phyloP scores from a whole-genome alignment of 2,888 invertebrate species.

The Polydesmus complanatus region DNA sequence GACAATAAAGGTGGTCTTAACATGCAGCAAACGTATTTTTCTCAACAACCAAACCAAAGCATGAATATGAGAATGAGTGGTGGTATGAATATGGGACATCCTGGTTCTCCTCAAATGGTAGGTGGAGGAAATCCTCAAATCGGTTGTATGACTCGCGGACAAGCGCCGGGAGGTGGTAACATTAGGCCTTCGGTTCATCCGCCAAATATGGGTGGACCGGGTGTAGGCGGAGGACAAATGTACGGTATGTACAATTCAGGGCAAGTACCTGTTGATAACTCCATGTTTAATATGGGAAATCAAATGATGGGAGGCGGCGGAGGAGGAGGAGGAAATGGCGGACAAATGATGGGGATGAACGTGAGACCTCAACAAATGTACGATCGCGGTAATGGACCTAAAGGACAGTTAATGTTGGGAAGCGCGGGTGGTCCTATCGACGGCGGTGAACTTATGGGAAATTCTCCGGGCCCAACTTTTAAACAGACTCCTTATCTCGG shows the following conservation, averaged over 20 bases:
- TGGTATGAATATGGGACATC: conserved; percentile 22
- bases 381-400: conserved; percentile 22
- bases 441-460: conserved; percentile 20
- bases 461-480: conserved; percentile 41
- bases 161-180: conserved; percentile 11
- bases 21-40: conserved; percentile 18
- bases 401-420: conserved; percentile 18
- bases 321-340: conserved; percentile 24
- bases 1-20: background rate
- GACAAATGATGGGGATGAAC: conserved; percentile 35
- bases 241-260: conserved; percentile 12
- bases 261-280: conserved; percentile 17
- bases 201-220: conserved; percentile 11
- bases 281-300: conserved; percentile 28
- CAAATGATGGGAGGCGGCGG: conserved; percentile 44
- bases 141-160: conserved; percentile 13
- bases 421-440: conserved; percentile 20
- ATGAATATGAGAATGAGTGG: conserved; percentile 21
- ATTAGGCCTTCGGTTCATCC: conserved; percentile 9
- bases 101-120: conserved; percentile 14
- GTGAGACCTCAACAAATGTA: conserved; percentile 43
- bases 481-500: conserved; percentile 63
- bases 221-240: conserved; percentile 12
- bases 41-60: conserved; percentile 17
- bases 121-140: conserved; percentile 19